Evolutionary conservation across 2,797 vertebrate species (phyloP), one percentile per base, ranked within the genome.

Genomic region (Pelobates cultripes): DNA sequence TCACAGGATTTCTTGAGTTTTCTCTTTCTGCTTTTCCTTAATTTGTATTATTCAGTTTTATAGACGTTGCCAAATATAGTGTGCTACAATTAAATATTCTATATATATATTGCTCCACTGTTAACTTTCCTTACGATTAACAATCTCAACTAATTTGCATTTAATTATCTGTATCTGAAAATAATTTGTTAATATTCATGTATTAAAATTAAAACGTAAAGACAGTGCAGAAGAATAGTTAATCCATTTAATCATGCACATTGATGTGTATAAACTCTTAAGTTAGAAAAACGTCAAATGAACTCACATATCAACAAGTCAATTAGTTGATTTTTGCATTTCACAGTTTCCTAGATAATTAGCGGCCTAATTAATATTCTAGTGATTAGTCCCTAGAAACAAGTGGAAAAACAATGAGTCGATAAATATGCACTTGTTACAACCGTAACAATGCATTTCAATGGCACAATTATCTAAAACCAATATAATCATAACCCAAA

Each of bases 221-320:
- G 10, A 51, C 47, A 12, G 14, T 57, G 13, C 55, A 57, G 4
- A 57, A 12, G 47, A 5, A 51, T 51, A 51, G 9, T 15, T 57
- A 57, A 57, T 57, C 5, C 47, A 57, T 12, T 74, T 80, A 80
- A 74, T 80, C 71, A 68, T 69, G 71, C 41, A 40, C 71, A 60
- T 42, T 80, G 68, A 74, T 80, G 53, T 60, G 64, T 69, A 61
- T 60, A 66, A 51, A 43, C 70, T 73, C 61, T 45, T 57, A 47
- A 70, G 78, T 80, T 69, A 80, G 74, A 66, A 73, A 80, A 60
- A 75, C 70, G 43, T 43, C 72, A 75, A 70, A 75, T 75, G 68
- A 81, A 81, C 68, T 47, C 74, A 75, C 79, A 75, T 61, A 75
- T 81, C 79, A 75, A 81, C 73, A 75, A 75, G 79, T 75, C 79